Percentiles rank a stretch among this genome's conserved stretches.
Conservation (phyloP, 1,140 invertebrate genomes). For the Macrobrachium rosenbergii region DNA sequence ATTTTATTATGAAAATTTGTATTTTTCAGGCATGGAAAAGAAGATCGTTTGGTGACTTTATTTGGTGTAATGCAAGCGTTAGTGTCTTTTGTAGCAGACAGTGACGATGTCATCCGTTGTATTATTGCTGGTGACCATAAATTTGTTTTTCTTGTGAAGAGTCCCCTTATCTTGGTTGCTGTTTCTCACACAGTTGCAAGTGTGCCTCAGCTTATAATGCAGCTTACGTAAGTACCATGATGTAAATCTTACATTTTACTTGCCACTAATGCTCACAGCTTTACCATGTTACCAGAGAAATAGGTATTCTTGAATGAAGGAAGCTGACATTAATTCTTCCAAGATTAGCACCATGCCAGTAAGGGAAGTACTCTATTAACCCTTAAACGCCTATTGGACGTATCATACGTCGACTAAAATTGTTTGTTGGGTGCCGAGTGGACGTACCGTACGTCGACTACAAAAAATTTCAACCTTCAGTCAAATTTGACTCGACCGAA, state of each 20-base stretch:
- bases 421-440: too few relatives aligned
- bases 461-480: too few relatives aligned
- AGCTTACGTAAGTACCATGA: slow-evolving; percentile 82
- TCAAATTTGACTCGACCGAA: too few relatives aligned
- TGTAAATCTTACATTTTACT: background rate
- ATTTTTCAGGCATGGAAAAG: slow-evolving; percentile 84
- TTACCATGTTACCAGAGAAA: too few relatives aligned
- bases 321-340: too few relatives aligned
- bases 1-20: background rate
- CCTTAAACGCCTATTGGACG: too few relatives aligned
- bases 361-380: too few relatives aligned
- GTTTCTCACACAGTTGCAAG: slow-evolving; percentile 88
- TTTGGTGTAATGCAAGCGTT: slow-evolving; percentile 97
- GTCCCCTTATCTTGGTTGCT: slow-evolving; percentile 90
- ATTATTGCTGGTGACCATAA: slow-evolving; percentile 88
- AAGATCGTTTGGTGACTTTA: slow-evolving; percentile 93
- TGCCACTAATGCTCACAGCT: background rate
- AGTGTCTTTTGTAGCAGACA: slow-evolving; percentile 90
- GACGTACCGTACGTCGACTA: too few relatives aligned
- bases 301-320: too few relatives aligned
- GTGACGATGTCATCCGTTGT: slow-evolving; percentile 85
- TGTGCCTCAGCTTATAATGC: slow-evolving; percentile 85
- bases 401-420: too few relatives aligned
- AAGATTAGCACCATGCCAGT: too few relatives aligned
- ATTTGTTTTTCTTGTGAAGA: slow-evolving; percentile 90